phyloP scores from a whole-genome alignment of 37 sponge, comb jelly and placozoan species.

The Amphimedon queenslandica region DNA sequence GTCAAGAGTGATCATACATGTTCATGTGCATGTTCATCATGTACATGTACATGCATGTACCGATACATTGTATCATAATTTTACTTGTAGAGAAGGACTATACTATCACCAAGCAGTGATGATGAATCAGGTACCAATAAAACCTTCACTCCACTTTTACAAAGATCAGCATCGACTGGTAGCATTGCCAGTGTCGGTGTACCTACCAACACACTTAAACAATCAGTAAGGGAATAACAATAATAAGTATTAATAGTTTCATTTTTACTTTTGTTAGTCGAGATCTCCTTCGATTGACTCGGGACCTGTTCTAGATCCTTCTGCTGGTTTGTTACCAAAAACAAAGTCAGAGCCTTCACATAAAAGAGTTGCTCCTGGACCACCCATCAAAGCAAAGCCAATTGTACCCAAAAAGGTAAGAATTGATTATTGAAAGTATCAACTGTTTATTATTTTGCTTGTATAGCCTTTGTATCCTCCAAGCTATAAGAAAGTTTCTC shows the following conservation, averaged over 20 bases:
- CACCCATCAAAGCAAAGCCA: too few species aligned
- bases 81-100: too few species aligned
- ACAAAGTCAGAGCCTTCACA: not conserved
- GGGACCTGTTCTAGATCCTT: not conserved
- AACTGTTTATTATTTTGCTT: not conserved
- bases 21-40: too few species aligned
- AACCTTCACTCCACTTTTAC: not conserved
- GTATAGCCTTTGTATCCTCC: slow-evolving; percentile 4
- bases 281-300: not conserved
- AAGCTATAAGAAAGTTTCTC: not conserved
- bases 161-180: not conserved
- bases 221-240: too few species aligned
- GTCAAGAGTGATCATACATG: too few species aligned
- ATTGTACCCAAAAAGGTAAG: not conserved
- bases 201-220: not conserved
- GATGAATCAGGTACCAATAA: not conserved
- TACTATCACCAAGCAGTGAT: not conserved
- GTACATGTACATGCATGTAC: too few species aligned
- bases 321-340: not conserved
- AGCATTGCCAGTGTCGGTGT: not conserved
- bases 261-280: not conserved
- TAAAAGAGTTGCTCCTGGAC: too few species aligned
- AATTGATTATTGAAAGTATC: not conserved
- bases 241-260: too few species aligned
- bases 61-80: too few species aligned